Evolutionary conservation across 2,113 vertebrate genomes (phyloP).

Genomic region (Notiomystis cincta): DNA sequence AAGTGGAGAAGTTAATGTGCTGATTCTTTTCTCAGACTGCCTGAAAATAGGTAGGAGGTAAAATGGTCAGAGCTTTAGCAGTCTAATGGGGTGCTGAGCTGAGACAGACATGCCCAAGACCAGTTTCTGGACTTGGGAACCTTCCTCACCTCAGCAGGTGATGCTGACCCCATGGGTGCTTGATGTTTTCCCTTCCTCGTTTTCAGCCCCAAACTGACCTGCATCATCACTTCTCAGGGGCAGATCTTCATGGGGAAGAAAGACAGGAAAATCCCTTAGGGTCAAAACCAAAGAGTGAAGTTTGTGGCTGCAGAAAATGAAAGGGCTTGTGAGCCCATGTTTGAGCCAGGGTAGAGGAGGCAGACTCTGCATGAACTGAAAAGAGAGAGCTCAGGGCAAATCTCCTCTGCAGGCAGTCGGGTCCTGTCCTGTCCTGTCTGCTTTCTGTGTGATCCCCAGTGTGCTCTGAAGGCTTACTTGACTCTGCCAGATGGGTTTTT

Average conservation of each 20-base stretch:
- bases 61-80: background rate
- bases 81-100: background rate
- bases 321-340: fast-evolving
- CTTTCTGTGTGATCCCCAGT: fast-evolving
- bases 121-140: background rate
- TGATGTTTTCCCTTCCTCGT: background rate
- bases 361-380: background rate
- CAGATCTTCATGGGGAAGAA: background rate
- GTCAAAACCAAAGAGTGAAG: background rate
- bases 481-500: background rate
- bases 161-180: background rate
- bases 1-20: background rate
- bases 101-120: background rate
- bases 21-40: background rate
- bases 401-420: background rate
- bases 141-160: background rate
- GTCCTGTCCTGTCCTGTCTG: background rate
- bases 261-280: background rate
- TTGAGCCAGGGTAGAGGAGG: background rate
- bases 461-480: background rate
- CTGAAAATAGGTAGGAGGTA: background rate
- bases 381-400: background rate
- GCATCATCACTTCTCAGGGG: background rate
- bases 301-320: background rate
- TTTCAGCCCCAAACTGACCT: background rate